Percentiles rank a stretch among this genome's conserved stretches.
These are phyloP conservation scores for Amiota minor DNA, from an alignment of 2,888 invertebrate genomes.

Conservation along the genomic window DNA sequence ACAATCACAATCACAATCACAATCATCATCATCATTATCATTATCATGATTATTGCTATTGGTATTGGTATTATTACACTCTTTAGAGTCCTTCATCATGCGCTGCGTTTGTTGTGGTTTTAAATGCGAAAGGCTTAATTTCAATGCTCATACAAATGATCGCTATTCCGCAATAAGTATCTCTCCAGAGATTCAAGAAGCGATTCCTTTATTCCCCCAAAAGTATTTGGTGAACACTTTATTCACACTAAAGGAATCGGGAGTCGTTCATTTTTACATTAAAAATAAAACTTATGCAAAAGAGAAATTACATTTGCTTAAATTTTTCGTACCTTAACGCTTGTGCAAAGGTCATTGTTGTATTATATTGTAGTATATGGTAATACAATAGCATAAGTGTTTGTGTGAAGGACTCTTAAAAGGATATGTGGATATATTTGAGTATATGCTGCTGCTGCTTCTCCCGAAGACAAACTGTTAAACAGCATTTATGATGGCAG, in stretches of 20 bases:
- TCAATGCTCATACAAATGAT: no score
- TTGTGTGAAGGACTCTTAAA: neutral
- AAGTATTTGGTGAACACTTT: no score
- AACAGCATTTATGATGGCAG: constrained; percentile 47
- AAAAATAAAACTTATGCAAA: no score
- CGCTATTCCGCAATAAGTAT: no score
- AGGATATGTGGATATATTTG: constrained; percentile 20
- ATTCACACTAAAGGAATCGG: no score
- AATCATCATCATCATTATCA: neutral
- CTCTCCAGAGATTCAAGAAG: no score
- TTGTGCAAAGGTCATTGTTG: constrained; percentile 41
- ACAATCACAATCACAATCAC: neutral
- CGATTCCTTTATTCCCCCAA: no score
- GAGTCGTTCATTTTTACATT: no score
- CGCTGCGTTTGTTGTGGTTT: constrained; percentile 43
- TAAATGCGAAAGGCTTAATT: constrained; percentile 31
- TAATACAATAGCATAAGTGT: neutral
- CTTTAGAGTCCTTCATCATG: neutral
- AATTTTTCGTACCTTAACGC: constrained; percentile 41
- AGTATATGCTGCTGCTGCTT: neutral
- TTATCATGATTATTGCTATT: neutral
- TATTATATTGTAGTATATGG: constrained; percentile 27
- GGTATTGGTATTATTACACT: neutral
- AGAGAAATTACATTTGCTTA: neutral
- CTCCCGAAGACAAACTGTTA: neutral